A percentile compares a stretch with the other conserved stretches of the same genome.
Evolutionary conservation across 2,888 invertebrate genomes (phyloP).

Genomic region (Lysandra bellargus): DNA sequence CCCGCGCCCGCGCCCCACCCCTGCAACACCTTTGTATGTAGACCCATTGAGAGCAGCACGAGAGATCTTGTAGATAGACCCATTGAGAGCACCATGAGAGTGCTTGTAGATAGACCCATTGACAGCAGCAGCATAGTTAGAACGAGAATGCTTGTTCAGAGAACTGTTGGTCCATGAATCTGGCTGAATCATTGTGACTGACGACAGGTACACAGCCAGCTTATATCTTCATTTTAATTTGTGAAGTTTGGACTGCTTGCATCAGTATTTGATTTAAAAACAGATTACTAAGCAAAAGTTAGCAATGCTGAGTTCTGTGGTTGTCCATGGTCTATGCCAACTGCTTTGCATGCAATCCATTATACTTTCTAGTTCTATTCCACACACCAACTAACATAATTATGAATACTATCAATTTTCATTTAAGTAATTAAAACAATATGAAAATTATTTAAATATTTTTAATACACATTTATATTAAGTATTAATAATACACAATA

Average conservation of each 20-base stretch:
- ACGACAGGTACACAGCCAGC: too few species aligned
- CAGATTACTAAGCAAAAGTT: neutral
- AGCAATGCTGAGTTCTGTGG: neutral
- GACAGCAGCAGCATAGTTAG: neutral
- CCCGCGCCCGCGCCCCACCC: slow-evolving; percentile 61
- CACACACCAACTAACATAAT: too few species aligned
- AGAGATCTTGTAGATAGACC: neutral
- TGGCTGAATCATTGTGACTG: neutral
- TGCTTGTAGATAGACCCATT: neutral
- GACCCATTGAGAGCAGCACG: neutral
- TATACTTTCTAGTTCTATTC: neutral
- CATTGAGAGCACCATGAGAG: neutral
- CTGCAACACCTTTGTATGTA: slow-evolving; percentile 20
- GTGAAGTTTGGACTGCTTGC: too few species aligned
- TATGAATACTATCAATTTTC: too few species aligned
- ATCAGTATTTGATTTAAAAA: too few species aligned
- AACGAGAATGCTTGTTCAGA: neutral
- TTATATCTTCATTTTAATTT: too few species aligned
- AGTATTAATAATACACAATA: neutral
- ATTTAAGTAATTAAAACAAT: too few species aligned
- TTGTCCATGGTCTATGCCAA: neutral
- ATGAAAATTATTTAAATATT: too few species aligned
- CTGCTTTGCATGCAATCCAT: neutral
- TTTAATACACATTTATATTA: too few species aligned
- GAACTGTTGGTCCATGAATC: slow-evolving; percentile 8